Conservation (phyloP, 2,888 invertebrate species). For the Synergus japonicus region DNA sequence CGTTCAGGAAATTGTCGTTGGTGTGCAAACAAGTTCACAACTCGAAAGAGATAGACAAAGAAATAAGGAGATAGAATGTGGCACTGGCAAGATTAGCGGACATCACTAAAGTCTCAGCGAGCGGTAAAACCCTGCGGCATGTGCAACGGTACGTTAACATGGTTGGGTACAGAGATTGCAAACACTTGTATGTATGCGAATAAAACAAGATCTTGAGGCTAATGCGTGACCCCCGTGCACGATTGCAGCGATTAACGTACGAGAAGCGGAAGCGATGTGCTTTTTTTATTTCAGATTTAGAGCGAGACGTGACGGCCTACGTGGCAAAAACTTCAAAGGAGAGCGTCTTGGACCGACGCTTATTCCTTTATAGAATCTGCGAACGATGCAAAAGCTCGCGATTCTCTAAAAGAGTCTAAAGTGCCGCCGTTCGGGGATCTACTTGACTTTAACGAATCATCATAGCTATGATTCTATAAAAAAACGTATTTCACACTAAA, state of each 20-base stretch:
- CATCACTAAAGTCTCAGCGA: constrained; percentile 14
- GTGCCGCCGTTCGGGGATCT: not conserved
- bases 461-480: constrained; percentile 5
- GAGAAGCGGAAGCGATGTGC: constrained; percentile 23
- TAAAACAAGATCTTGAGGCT: constrained; percentile 40
- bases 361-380: constrained; percentile 28
- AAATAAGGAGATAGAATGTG: constrained; percentile 28
- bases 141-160: constrained; percentile 33
- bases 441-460: constrained; percentile 29
- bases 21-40: constrained; percentile 14
- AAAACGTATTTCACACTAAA: constrained; percentile 9
- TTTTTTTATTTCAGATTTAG: constrained; percentile 37
- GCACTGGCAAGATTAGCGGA: constrained; percentile 35
- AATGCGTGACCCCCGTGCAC: constrained; percentile 36
- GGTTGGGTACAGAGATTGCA: constrained; percentile 32
- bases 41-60: constrained; percentile 17
- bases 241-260: constrained; percentile 34
- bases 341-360: constrained; percentile 31
- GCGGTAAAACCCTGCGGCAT: constrained; percentile 31
- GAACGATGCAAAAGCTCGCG: constrained; percentile 7
- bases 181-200: constrained; percentile 38
- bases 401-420: constrained; percentile 7
- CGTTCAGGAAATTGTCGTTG: constrained; percentile 16
- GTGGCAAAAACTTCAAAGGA: constrained; percentile 34
- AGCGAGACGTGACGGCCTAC: constrained; percentile 23